These are phyloP conservation scores for Eriosoma lanigerum DNA, from an alignment of 1,140 invertebrate species.

Conservation along the genomic window DNA sequence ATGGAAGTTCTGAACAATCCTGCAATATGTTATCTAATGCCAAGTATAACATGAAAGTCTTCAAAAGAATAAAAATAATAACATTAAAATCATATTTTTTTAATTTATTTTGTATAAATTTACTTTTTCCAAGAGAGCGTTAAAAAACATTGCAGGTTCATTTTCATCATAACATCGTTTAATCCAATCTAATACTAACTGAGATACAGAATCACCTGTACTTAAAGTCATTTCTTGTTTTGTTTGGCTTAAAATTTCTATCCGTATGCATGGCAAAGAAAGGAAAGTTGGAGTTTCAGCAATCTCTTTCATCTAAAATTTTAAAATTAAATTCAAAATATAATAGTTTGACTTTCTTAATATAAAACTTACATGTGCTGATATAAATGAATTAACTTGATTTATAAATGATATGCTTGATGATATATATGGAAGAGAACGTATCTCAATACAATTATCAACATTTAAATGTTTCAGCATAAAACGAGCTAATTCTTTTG, in stretches of 20 bases:
- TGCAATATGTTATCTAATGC: constrained; percentile 75
- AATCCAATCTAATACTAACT: constrained; percentile 71
- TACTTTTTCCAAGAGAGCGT: constrained; percentile 45
- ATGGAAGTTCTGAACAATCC: constrained; percentile 74
- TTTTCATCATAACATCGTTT: constrained; percentile 52
- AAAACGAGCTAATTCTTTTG: constrained; percentile 70
- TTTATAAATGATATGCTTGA: constrained; percentile 65
- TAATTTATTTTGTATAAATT: background rate
- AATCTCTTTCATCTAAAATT: constrained; percentile 58
- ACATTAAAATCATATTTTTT: too few relatives aligned
- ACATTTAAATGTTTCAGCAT: constrained; percentile 69
- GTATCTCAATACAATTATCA: constrained; percentile 72
- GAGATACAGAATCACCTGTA: constrained; percentile 65
- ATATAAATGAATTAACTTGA: constrained; percentile 72
- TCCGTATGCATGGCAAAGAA: constrained; percentile 66
- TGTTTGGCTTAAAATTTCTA: constrained; percentile 68
- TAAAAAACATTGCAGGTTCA: constrained; percentile 31
- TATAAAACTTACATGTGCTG: constrained; percentile 65
- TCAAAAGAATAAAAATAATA: constrained; percentile 52
- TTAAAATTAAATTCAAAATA: background rate
- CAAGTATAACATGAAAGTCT: constrained; percentile 78
- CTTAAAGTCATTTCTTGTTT: constrained; percentile 67
- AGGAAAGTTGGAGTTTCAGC: constrained; percentile 64
- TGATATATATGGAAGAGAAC: constrained; percentile 69
- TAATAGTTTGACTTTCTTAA: background rate